A percentile compares a stretch with the other conserved stretches of the same genome.
phyloP scores from a whole-genome alignment of 2,113 vertebrate genomes.

The Perca fluviatilis region DNA sequence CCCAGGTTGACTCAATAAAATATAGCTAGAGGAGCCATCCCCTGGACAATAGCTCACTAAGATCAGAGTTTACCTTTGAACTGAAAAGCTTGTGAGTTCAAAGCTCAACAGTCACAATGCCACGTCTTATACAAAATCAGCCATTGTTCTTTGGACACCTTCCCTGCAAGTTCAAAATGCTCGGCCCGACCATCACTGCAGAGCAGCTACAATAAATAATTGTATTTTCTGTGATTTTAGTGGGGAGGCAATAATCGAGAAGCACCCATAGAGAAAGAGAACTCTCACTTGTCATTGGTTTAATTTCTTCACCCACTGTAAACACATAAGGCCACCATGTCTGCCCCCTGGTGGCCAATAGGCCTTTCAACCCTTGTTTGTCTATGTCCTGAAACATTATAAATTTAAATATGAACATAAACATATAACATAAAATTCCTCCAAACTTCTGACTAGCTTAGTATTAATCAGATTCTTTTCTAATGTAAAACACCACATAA shows the following conservation, averaged over 20 bases:
- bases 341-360: constrained; percentile 19
- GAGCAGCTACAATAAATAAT: too few species aligned
- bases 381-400: background rate
- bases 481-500: background rate
- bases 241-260: too few species aligned
- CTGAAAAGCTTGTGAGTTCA: too few species aligned
- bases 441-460: background rate
- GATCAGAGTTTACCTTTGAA: too few species aligned
- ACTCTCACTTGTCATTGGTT: background rate
- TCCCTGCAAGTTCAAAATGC: too few species aligned
- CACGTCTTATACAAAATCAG: too few species aligned
- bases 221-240: background rate
- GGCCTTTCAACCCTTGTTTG: background rate
- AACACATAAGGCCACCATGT: accelerated
- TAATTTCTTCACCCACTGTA: background rate
- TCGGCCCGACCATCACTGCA: too few species aligned
- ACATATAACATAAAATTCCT: background rate
- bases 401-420: background rate
- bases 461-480: background rate
- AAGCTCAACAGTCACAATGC: too few species aligned
- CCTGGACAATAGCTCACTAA: too few species aligned
- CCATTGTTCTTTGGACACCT: too few species aligned
- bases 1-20: too few species aligned
- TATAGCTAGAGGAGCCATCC: too few species aligned
- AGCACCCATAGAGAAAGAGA: background rate